phyloP scores from a whole-genome alignment of 1,140 invertebrate genomes.

The Reticulitermes speratus region DNA sequence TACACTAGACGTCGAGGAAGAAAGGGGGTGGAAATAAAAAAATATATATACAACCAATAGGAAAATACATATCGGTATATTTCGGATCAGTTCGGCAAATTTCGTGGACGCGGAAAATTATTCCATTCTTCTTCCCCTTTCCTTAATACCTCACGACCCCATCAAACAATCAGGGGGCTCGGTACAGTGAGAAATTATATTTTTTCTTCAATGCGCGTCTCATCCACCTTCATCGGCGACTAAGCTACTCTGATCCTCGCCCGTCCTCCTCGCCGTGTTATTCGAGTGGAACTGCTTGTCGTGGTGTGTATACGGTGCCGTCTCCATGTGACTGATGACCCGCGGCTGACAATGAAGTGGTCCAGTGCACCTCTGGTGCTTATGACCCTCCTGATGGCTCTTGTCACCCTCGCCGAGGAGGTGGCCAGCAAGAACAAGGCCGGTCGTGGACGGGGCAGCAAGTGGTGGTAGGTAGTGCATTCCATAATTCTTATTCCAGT shows the following conservation, averaged over 20 bases:
- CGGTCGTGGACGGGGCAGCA: constrained; percentile 43
- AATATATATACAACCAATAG: neutral
- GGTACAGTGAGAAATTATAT: too few relatives aligned
- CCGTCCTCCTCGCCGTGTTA: neutral
- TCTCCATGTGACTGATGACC: neutral
- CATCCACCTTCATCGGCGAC: too few relatives aligned
- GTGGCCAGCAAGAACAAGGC: constrained; percentile 33
- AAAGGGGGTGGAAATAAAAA: neutral
- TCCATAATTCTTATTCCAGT: neutral
- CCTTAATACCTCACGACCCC: neutral
- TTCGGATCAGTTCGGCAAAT: neutral
- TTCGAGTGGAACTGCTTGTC: neutral
- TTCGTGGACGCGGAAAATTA: neutral
- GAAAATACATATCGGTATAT: neutral
- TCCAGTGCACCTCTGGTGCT: constrained; percentile 35
- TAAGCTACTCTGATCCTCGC: too few relatives aligned
- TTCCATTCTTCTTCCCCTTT: neutral
- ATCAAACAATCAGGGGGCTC: too few relatives aligned
- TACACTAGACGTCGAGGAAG: neutral
- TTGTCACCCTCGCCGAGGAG: constrained; percentile 33
- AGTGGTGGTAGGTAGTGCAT: constrained; percentile 45
- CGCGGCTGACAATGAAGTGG: constrained; percentile 29
- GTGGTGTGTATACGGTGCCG: neutral
- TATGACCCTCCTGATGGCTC: constrained; percentile 35
- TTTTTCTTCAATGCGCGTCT: too few relatives aligned